A percentile compares a stretch with the other conserved stretches of the same genome.
Conservation (phyloP, 2,888 invertebrate genomes). For the Drosophila histrio region DNA sequence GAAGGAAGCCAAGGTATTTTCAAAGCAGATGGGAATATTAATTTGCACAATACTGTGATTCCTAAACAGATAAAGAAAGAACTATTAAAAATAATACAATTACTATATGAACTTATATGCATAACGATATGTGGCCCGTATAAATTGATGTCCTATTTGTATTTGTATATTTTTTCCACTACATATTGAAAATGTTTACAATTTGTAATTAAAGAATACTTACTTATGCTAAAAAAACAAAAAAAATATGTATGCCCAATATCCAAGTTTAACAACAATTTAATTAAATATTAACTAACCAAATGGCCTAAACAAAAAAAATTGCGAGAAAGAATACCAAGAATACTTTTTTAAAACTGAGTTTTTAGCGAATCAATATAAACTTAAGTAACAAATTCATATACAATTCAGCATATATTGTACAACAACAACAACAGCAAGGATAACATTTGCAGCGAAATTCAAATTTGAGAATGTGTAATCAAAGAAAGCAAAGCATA, state of each 20-base stretch:
- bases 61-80: constrained; percentile 45
- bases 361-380: constrained; percentile 71
- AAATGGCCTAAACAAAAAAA: constrained; percentile 56
- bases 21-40: constrained; percentile 25
- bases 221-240: constrained; percentile 22
- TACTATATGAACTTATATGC: constrained; percentile 12
- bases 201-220: constrained; percentile 37
- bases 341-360: constrained; percentile 65
- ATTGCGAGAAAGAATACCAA: constrained; percentile 27
- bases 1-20: constrained; percentile 23
- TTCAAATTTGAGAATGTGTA: constrained; percentile 6
- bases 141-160: constrained; percentile 50
- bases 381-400: constrained; percentile 63
- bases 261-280: constrained; percentile 41
- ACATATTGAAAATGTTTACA: constrained; percentile 32
- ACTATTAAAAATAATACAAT: constrained; percentile 1
- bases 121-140: constrained; percentile 16
- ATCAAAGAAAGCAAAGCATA: constrained; percentile 6
- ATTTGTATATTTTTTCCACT: constrained; percentile 22
- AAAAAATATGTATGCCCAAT: constrained; percentile 51
- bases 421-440: constrained; percentile 22
- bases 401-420: constrained; percentile 36
- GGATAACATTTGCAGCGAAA: constrained; percentile 35
- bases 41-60: constrained; percentile 74
- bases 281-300: constrained; percentile 60